These are phyloP conservation scores for Trachymyrmex septentrionalis DNA, from an alignment of 1,140 invertebrate genomes.

Conservation along the genomic window DNA sequence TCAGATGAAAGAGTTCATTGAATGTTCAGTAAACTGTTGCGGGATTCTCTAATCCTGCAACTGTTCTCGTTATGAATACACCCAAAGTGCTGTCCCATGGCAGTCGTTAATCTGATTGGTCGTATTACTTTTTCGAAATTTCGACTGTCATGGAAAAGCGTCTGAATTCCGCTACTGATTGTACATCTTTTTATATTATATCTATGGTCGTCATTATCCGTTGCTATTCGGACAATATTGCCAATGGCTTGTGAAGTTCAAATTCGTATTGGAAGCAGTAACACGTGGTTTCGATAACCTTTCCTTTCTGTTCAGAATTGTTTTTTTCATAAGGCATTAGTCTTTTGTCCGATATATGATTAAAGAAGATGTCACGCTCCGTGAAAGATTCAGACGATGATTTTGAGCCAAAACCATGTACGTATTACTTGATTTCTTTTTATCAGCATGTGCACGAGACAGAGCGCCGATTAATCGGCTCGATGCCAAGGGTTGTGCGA, in stretches of 20 bases:
- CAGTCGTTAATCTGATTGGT: no score
- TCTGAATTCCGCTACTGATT: no score
- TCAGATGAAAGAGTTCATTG: no score
- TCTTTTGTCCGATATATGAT: neutral
- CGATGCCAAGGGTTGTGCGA: neutral
- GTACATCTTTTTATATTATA: no score
- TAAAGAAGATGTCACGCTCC: slow-evolving; percentile 73
- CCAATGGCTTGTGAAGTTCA: neutral
- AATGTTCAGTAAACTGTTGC: no score
- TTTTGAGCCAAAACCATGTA: slow-evolving; percentile 69
- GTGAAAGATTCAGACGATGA: slow-evolving; percentile 76
- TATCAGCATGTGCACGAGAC: slow-evolving; percentile 21
- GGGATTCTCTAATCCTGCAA: no score
- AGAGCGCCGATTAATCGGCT: slow-evolving; percentile 31
- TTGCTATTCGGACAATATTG: neutral
- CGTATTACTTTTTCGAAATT: no score
- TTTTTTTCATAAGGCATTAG: neutral
- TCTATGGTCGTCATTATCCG: neutral
- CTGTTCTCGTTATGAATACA: no score
- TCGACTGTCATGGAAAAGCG: no score
- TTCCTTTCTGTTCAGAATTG: neutral
- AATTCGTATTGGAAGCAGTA: neutral
- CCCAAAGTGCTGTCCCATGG: no score
- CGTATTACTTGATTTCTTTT: slow-evolving; percentile 62
- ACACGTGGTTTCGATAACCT: slow-evolving; percentile 62